Percentiles rank a stretch among this genome's conserved stretches.
These are phyloP conservation scores for Melanostoma scalare DNA, from an alignment of 2,888 invertebrate genomes.

Conservation along the genomic window DNA sequence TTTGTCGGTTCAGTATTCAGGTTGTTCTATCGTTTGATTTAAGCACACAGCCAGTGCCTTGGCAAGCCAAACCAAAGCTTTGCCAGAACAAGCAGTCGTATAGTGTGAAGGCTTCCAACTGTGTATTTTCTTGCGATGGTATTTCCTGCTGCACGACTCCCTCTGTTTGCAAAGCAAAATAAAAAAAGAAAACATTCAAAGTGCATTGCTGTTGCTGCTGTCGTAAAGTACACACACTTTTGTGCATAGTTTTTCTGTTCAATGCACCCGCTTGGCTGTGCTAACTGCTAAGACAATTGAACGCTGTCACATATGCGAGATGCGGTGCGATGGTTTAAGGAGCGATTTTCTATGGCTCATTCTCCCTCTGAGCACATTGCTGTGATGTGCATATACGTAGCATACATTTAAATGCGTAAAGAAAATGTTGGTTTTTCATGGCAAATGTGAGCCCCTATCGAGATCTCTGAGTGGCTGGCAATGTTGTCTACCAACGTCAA, in stretches of 20 bases:
- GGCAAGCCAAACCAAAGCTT: not conserved
- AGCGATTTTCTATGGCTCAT: not conserved
- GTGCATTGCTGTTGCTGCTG: not conserved
- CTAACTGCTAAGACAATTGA: conserved; percentile 12
- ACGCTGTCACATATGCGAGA: conserved; percentile 1
- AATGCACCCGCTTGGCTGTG: conserved; percentile 47
- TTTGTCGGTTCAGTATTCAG: conserved; percentile 24
- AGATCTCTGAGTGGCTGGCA: not conserved
- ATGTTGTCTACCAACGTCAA: not conserved
- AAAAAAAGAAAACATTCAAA: conserved; percentile 2
- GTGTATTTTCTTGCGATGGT: not conserved
- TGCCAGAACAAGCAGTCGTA: not conserved
- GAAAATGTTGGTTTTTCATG: conserved; percentile 5
- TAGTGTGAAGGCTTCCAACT: conserved; percentile 1
- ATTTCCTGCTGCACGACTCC: not conserved
- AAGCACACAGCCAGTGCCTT: not conserved
- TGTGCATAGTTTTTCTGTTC: conserved; percentile 47
- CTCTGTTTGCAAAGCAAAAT: conserved; percentile 12
- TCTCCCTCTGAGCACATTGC: conserved; percentile 34
- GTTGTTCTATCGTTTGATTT: conserved; percentile 50
- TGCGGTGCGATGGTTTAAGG: not conserved
- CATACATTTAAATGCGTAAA: conserved; percentile 52
- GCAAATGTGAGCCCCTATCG: conserved; percentile 1
- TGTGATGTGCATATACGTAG: conserved; percentile 46
- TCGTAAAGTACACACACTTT: conserved; percentile 48